Percentiles rank a stretch among this genome's conserved stretches.
phyloP scores from a whole-genome alignment of 2,888 invertebrate genomes.

The Agapetus fuscipes region DNA sequence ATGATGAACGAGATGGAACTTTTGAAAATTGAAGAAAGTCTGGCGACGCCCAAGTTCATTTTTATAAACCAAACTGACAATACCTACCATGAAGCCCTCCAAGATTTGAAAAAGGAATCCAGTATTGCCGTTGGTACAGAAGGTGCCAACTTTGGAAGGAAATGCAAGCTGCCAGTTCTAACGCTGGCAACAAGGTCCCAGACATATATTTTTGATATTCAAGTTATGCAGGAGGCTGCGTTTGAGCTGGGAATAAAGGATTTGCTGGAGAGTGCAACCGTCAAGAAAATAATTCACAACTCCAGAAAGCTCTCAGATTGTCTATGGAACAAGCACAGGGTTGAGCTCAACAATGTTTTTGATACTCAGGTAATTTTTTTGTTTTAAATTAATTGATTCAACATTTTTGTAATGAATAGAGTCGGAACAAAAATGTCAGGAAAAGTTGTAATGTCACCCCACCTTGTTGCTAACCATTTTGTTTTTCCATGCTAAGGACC shows the following conservation, averaged over 20 bases:
- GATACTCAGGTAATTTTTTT: constrained; percentile 46
- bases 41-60: constrained; percentile 31
- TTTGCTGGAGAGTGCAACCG: constrained; percentile 35
- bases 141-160: constrained; percentile 41
- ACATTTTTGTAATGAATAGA: too few species aligned
- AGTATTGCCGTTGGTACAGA: constrained; percentile 38
- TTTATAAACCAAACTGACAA: constrained; percentile 42
- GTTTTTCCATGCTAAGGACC: too few species aligned
- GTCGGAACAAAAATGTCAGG: too few species aligned
- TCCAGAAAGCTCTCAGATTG: constrained; percentile 48
- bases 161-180: constrained; percentile 41
- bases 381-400: too few species aligned
- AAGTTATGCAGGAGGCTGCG: constrained; percentile 38
- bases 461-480: too few species aligned
- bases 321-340: constrained; percentile 47
- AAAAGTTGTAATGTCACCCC: too few species aligned
- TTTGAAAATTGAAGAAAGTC: background rate
- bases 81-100: constrained; percentile 35
- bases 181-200: constrained; percentile 37
- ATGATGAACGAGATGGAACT: too few species aligned
- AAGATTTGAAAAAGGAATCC: constrained; percentile 32
- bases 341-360: constrained; percentile 47
- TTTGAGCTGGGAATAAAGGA: constrained; percentile 43
- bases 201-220: constrained; percentile 42
- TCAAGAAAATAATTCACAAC: constrained; percentile 51